Conservation (phyloP, 2,888 invertebrate genomes). For the Drosophila nr. perissopoda region DNA sequence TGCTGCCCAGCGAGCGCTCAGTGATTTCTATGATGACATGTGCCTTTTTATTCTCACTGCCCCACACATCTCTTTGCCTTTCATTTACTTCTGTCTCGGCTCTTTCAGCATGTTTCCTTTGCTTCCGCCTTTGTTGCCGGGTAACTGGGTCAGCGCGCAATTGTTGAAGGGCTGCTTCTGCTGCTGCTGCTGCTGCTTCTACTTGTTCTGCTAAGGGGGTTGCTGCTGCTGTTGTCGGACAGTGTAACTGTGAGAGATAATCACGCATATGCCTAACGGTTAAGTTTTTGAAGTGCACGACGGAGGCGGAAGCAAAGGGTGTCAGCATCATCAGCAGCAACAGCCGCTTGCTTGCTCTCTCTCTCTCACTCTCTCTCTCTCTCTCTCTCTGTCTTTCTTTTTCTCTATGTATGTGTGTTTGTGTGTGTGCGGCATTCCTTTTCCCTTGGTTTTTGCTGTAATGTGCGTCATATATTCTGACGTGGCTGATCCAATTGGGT, state of each 20-base stretch:
- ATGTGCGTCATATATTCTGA: conserved; percentile 55
- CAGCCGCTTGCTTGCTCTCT: neutral
- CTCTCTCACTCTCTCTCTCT: neutral
- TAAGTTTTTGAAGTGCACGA: conserved; percentile 75
- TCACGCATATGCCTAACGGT: conserved; percentile 79
- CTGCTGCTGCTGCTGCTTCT: conserved; percentile 7
- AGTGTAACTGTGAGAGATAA: conserved; percentile 66
- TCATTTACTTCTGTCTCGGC: conserved; percentile 40
- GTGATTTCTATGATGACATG: conserved; percentile 80
- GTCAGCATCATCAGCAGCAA: conserved; percentile 61
- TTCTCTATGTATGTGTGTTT: neutral
- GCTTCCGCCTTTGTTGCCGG: conserved; percentile 80
- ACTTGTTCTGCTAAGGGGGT: conserved; percentile 17
- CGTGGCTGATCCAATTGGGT: conserved; percentile 44
- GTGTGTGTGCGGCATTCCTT: conserved; percentile 20
- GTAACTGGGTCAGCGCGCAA: conserved; percentile 80
- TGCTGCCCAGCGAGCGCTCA: conserved; percentile 50
- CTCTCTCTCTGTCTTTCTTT: neutral
- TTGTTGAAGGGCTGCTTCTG: conserved; percentile 68
- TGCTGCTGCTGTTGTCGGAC: conserved; percentile 45
- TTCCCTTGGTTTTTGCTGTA: conserved; percentile 44
- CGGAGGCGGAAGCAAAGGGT: conserved; percentile 58
- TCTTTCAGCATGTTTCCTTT: conserved; percentile 76
- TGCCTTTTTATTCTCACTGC: conserved; percentile 68
- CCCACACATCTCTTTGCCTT: conserved; percentile 7